Percentiles rank a stretch among this genome's conserved stretches.
These are phyloP conservation scores for Florisuga fusca DNA, from an alignment of 2,797 vertebrate species.

Conservation along the genomic window DNA sequence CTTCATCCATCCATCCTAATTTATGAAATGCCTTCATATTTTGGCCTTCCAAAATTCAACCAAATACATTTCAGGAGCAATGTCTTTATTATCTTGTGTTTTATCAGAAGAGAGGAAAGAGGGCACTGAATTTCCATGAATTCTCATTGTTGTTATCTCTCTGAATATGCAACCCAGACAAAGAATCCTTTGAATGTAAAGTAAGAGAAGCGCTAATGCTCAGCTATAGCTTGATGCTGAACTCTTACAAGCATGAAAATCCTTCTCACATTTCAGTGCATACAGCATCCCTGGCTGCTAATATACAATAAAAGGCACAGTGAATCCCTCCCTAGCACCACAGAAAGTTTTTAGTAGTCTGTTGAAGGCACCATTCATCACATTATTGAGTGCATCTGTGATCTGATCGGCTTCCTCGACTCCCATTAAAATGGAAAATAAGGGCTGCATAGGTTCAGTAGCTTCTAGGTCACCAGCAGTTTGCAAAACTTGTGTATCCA, in stretches of 20 bases:
- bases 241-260: not conserved
- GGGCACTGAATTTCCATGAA: not conserved
- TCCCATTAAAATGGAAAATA: not conserved
- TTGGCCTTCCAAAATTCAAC: not conserved
- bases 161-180: not conserved
- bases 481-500: not conserved
- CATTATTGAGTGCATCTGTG: not conserved
- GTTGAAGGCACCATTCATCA: not conserved
- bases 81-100: not conserved
- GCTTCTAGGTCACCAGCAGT: not conserved
- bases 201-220: not conserved
- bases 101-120: not conserved
- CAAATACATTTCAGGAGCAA: not conserved
- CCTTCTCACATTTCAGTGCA: not conserved
- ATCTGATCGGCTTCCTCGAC: not conserved
- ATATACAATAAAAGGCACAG: not conserved
- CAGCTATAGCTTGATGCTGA: not conserved
- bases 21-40: not conserved
- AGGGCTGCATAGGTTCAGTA: not conserved
- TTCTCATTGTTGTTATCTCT: not conserved
- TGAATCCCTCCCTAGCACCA: not conserved
- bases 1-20: conserved; percentile 27
- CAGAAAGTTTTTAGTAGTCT: not conserved
- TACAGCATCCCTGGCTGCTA: not conserved
- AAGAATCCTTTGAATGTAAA: not conserved